Conservation (phyloP, 2,888 invertebrate species). For the Hydropsyche betteni region DNA sequence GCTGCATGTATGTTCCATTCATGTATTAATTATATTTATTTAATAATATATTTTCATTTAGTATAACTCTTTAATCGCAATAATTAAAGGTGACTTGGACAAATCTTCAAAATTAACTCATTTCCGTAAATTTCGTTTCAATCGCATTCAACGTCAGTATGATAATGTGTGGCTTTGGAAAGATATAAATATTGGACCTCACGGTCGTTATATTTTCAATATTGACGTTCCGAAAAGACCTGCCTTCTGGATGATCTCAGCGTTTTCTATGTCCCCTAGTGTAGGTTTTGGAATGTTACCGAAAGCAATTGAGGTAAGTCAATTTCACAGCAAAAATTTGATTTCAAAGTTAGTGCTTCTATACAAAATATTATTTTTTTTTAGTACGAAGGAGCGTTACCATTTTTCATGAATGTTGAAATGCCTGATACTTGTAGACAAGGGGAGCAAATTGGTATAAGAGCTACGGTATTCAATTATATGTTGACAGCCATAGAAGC, state of each 20-base stretch:
- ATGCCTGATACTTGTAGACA: constrained; percentile 85
- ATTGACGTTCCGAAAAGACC: constrained; percentile 85
- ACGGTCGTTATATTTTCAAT: constrained; percentile 88
- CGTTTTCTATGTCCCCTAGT: constrained; percentile 88
- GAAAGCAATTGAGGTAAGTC: constrained; percentile 74
- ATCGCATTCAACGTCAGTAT: constrained; percentile 88
- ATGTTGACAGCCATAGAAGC: constrained; percentile 86
- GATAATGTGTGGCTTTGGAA: constrained; percentile 97
- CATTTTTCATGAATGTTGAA: constrained; percentile 95
- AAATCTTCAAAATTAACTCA: constrained; percentile 74
- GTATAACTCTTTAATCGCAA: neutral
- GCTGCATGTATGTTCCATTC: constrained; percentile 69
- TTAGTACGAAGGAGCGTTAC: constrained; percentile 87
- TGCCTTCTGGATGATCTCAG: constrained; percentile 93
- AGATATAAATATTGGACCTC: constrained; percentile 91
- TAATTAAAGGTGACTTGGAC: constrained; percentile 65
- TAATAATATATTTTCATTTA: neutral
- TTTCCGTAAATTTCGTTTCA: constrained; percentile 86
- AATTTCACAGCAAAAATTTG: constrained; percentile 2
- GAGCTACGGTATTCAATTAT: constrained; percentile 95
- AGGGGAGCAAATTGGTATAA: constrained; percentile 93
- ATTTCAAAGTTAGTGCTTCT: neutral
- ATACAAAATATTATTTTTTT: constrained; percentile 39
- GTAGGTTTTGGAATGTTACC: constrained; percentile 88
- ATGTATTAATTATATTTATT: neutral